Evolutionary conservation across 2,888 invertebrate species (phyloP).

Genomic region (Portevinia maculata): DNA sequence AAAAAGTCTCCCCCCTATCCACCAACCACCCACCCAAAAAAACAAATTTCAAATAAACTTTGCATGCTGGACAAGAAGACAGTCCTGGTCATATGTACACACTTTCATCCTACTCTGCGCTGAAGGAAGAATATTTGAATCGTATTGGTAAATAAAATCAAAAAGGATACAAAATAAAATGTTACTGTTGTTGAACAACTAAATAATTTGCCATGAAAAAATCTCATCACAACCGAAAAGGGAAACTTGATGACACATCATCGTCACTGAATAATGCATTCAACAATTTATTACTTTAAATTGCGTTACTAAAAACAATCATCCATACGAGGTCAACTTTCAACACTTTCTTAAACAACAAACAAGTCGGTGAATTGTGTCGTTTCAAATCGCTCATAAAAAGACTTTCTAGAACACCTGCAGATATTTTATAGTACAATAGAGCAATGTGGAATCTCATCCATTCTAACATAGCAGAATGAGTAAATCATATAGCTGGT

Average conservation of each 20-base stretch:
- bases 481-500: too few relatives aligned
- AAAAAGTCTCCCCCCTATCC: too few relatives aligned
- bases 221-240: slow-evolving; percentile 48
- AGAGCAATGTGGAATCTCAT: too few relatives aligned
- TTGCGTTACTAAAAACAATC: too few relatives aligned
- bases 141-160: slow-evolving; percentile 33
- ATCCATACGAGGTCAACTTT: too few relatives aligned
- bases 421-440: too few relatives aligned
- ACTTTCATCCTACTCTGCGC: background rate
- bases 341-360: too few relatives aligned
- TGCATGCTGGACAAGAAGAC: slow-evolving; percentile 13
- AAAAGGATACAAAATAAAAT: slow-evolving; percentile 26
- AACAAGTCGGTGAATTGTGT: too few relatives aligned
- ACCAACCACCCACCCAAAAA: too few relatives aligned
- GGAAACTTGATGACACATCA: slow-evolving; percentile 39
- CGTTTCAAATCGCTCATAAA: too few relatives aligned
- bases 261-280: slow-evolving; percentile 63
- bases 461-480: too few relatives aligned
- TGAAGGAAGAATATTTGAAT: background rate
- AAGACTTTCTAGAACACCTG: too few relatives aligned
- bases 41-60: slow-evolving; percentile 20
- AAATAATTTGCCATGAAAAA: slow-evolving; percentile 67
- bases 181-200: slow-evolving; percentile 35
- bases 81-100: background rate
- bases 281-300: slow-evolving; percentile 70